phyloP scores from a whole-genome alignment of 2,888 invertebrate genomes.

The Hyalella azteca region DNA sequence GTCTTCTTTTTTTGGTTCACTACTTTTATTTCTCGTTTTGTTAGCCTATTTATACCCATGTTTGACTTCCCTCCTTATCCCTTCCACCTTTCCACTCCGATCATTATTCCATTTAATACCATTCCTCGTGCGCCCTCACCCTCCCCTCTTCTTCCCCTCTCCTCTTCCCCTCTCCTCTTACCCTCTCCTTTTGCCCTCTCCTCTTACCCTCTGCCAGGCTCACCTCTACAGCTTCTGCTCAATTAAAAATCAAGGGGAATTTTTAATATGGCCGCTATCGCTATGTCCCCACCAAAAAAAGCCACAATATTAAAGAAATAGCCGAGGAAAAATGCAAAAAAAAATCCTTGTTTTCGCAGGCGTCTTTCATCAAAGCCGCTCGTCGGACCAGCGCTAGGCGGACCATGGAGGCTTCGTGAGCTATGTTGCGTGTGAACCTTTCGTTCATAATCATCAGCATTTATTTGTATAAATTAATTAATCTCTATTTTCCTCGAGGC shows the following conservation, averaged over 20 bases:
- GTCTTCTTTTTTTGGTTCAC: too few species aligned
- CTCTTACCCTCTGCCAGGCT: not conserved
- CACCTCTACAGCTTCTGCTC: constrained; percentile 32
- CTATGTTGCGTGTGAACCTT: not conserved
- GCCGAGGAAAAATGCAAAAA: not conserved
- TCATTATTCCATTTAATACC: not conserved
- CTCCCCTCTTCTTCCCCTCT: not conserved
- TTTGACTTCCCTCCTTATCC: too few species aligned
- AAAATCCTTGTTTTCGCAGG: constrained; percentile 8
- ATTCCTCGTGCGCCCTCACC: not conserved
- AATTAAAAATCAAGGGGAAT: constrained; percentile 37
- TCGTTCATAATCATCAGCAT: not conserved
- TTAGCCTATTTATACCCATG: too few species aligned
- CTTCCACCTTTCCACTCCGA: too few species aligned
- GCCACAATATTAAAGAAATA: constrained; percentile 35
- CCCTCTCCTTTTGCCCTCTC: not conserved
- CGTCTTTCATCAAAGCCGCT: not conserved
- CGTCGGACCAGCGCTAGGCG: not conserved
- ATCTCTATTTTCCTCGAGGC: too few species aligned
- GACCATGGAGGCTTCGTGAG: not conserved
- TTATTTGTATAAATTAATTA: too few species aligned
- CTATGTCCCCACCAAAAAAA: constrained; percentile 24
- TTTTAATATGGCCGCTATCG: constrained; percentile 34
- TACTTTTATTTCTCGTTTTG: too few species aligned
- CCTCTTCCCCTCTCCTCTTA: not conserved